Evolutionary conservation across 1,140 invertebrate genomes (phyloP).

Genomic region (Plutomurus gul): DNA sequence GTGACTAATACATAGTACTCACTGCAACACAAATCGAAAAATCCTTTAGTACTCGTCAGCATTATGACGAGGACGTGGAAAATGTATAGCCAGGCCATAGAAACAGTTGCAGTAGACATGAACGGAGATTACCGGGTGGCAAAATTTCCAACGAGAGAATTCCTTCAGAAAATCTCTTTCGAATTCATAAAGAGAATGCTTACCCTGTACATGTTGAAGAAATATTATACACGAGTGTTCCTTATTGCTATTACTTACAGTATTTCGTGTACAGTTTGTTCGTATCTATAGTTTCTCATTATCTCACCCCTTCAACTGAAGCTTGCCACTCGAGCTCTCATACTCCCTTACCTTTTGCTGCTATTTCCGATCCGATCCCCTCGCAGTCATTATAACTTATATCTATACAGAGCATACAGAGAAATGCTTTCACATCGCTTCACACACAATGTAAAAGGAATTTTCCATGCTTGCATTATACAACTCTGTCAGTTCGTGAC

Average conservation of each 20-base stretch:
- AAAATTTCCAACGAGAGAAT: not conserved
- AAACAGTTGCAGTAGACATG: not conserved
- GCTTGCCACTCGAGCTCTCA: not conserved
- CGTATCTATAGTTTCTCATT: slow-evolving; percentile 32
- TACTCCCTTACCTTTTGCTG: slow-evolving; percentile 2
- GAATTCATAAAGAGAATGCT: not conserved
- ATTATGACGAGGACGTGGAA: not conserved
- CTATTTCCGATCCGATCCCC: slow-evolving; percentile 3
- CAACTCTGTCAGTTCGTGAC: too few relatives aligned
- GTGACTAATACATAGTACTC: too few relatives aligned
- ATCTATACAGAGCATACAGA: not conserved
- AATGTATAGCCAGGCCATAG: not conserved
- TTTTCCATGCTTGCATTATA: too few relatives aligned
- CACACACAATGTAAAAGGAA: too few relatives aligned
- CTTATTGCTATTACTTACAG: not conserved
- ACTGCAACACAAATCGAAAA: not conserved
- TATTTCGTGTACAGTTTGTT: not conserved
- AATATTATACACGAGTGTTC: not conserved
- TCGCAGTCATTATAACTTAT: not conserved
- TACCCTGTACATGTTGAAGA: not conserved
- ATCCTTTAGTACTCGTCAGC: not conserved
- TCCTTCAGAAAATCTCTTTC: not conserved
- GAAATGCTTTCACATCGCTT: not conserved
- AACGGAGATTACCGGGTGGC: not conserved
- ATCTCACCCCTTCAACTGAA: slow-evolving; percentile 31